Conservation (phyloP, 2,113 vertebrate species). For the Lepus europaeus region DNA sequence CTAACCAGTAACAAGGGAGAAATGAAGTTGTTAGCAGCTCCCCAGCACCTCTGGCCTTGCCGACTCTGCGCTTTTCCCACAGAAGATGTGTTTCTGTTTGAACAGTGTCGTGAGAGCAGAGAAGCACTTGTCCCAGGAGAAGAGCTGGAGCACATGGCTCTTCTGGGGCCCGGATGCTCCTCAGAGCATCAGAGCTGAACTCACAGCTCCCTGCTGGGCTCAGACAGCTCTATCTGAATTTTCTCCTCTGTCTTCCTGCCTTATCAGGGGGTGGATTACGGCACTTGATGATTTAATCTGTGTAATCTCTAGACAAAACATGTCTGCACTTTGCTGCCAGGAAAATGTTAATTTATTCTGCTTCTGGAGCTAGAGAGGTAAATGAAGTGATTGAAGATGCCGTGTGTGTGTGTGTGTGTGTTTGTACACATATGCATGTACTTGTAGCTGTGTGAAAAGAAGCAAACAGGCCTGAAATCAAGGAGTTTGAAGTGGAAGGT, state of each 20-base stretch:
- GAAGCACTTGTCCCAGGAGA: slow-evolving; percentile 51
- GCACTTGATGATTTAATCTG: slow-evolving; percentile 88
- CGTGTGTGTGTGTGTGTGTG: background rate
- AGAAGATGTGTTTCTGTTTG: background rate
- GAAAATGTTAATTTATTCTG: slow-evolving; percentile 87
- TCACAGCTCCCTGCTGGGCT: slow-evolving; percentile 68
- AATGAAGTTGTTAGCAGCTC: slow-evolving; percentile 49
- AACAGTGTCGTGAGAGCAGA: slow-evolving; percentile 45
- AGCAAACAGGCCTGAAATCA: slow-evolving; percentile 16
- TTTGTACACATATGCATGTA: background rate
- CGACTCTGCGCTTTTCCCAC: background rate
- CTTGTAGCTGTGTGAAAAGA: background rate
- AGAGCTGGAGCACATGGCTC: background rate
- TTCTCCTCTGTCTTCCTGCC: slow-evolving; percentile 61
- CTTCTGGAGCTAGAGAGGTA: slow-evolving; percentile 76
- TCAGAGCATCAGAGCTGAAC: background rate
- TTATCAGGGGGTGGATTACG: slow-evolving; percentile 80
- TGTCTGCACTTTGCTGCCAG: slow-evolving; percentile 80
- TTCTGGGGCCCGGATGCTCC: background rate
- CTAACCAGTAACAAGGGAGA: slow-evolving; percentile 58
- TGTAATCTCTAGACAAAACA: slow-evolving; percentile 87
- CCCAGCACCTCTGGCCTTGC: slow-evolving; percentile 20
- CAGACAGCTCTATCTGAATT: slow-evolving; percentile 48
- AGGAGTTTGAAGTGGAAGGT: slow-evolving; percentile 15
- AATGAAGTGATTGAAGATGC: slow-evolving; percentile 80